Percentiles rank a stretch among this genome's conserved stretches.
Evolutionary conservation across 2,113 vertebrate species (phyloP).

Genomic region (Peromyscus maniculatus): DNA sequence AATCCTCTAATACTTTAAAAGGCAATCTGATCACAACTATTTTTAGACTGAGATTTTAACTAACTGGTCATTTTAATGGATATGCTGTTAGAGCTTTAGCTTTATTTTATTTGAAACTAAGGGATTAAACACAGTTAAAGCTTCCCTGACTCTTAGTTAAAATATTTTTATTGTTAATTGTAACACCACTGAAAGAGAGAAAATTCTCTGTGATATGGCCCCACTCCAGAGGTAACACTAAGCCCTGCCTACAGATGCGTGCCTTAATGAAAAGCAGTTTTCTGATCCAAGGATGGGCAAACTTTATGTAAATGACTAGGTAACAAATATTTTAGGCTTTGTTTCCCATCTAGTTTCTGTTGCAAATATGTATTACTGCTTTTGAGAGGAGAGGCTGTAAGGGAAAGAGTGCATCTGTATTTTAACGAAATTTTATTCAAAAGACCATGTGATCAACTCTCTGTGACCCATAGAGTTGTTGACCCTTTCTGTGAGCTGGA

Average conservation of each 20-base stretch:
- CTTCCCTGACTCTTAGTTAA: not conserved
- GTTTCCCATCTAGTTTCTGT: not conserved
- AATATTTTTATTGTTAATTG: conserved; percentile 6
- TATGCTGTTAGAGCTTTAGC: not conserved
- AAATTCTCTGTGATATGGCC: not conserved
- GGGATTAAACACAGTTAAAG: not conserved
- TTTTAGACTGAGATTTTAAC: not conserved
- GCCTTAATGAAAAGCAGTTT: not conserved
- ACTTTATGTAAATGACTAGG: not conserved
- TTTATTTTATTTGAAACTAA: not conserved
- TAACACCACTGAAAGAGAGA: not conserved
- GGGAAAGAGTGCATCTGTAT: not conserved
- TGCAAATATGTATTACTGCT: not conserved
- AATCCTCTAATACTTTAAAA: not conserved
- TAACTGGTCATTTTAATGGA: not conserved
- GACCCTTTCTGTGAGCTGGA: not conserved
- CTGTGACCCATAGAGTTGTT: not conserved
- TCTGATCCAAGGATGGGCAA: not conserved
- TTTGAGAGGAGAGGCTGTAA: not conserved
- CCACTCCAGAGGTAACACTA: not conserved
- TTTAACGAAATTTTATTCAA: conserved; percentile 14
- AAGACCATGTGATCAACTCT: not conserved
- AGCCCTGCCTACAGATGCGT: not conserved
- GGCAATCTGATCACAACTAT: not conserved
- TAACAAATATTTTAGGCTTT: not conserved